Conservation (phyloP, 1,140 invertebrate species). For the Asbolus verrucosus region DNA sequence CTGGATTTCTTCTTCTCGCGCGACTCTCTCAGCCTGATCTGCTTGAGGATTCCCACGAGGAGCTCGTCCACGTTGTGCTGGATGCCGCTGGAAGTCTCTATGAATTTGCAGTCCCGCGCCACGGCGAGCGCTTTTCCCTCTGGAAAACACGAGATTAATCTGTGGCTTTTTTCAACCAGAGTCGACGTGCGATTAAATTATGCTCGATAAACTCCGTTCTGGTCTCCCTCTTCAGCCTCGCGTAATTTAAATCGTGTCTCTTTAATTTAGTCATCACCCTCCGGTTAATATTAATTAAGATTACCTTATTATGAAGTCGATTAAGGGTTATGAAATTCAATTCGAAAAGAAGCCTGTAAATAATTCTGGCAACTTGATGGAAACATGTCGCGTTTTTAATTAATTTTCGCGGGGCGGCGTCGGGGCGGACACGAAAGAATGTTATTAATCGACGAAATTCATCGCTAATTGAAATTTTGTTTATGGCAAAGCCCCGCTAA, state of each 20-base stretch:
- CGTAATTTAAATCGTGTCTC: neutral
- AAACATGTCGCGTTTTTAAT: constrained; percentile 21
- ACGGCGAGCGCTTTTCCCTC: constrained; percentile 88
- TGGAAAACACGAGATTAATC: constrained; percentile 65
- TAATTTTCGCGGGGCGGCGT: neutral
- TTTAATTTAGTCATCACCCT: neutral
- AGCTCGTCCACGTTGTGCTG: constrained; percentile 94
- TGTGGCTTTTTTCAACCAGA: no score
- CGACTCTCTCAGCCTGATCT: constrained; percentile 81
- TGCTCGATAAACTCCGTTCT: no score
- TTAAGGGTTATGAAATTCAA: constrained; percentile 3
- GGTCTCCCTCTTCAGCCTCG: neutral
- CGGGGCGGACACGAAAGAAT: neutral
- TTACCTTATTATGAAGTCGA: neutral
- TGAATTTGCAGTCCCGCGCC: constrained; percentile 91
- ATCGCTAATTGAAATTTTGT: constrained; percentile 27
- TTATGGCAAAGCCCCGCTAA: neutral
- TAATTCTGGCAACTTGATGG: neutral
- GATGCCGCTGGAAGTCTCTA: constrained; percentile 91
- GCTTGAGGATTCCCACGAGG: constrained; percentile 87
- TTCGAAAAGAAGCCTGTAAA: neutral
- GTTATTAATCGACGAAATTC: constrained; percentile 21
- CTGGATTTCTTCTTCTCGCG: constrained; percentile 69
- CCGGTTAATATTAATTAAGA: constrained; percentile 1
- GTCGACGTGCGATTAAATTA: no score